phyloP scores from a whole-genome alignment of 2,888 invertebrate genomes.

The Eristalinus aeneus region DNA sequence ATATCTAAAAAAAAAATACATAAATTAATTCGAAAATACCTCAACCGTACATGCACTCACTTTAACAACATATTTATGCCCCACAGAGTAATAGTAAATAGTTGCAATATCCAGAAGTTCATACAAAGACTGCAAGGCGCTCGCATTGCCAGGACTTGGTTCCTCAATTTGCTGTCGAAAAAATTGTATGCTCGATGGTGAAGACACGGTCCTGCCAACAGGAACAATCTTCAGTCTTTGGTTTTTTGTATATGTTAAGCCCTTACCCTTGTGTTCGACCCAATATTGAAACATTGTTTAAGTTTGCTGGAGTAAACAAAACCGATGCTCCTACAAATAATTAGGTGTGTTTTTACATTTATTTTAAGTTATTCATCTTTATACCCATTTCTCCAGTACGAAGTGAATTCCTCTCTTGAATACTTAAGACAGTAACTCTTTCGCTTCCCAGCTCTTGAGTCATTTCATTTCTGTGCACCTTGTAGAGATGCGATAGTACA shows the following conservation, averaged over 20 bases:
- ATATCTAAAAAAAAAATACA: slow-evolving; percentile 73
- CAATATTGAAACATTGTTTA: slow-evolving; percentile 76
- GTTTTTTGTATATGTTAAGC: neutral
- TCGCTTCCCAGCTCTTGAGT: slow-evolving; percentile 76
- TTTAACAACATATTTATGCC: slow-evolving; percentile 80
- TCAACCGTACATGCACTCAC: slow-evolving; percentile 50
- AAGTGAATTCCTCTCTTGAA: slow-evolving; percentile 74
- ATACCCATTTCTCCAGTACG: slow-evolving; percentile 75
- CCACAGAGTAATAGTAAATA: slow-evolving; percentile 79
- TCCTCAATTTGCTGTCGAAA: slow-evolving; percentile 59
- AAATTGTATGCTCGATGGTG: slow-evolving; percentile 72
- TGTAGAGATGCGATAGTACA: slow-evolving; percentile 79
- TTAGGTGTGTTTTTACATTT: neutral
- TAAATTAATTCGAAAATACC: neutral
- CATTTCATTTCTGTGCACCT: slow-evolving; percentile 78
- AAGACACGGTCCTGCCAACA: slow-evolving; percentile 42
- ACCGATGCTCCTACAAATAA: slow-evolving; percentile 75
- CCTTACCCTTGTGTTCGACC: slow-evolving; percentile 76
- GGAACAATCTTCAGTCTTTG: neutral
- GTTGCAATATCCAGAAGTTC: slow-evolving; percentile 78
- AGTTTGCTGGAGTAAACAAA: slow-evolving; percentile 76
- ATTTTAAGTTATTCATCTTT: slow-evolving; percentile 15
- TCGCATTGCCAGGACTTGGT: slow-evolving; percentile 74
- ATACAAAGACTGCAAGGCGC: slow-evolving; percentile 75
- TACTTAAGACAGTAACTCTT: slow-evolving; percentile 74